Evolutionary conservation across 2,888 invertebrate species (phyloP).

Genomic region (Dicycla oo): DNA sequence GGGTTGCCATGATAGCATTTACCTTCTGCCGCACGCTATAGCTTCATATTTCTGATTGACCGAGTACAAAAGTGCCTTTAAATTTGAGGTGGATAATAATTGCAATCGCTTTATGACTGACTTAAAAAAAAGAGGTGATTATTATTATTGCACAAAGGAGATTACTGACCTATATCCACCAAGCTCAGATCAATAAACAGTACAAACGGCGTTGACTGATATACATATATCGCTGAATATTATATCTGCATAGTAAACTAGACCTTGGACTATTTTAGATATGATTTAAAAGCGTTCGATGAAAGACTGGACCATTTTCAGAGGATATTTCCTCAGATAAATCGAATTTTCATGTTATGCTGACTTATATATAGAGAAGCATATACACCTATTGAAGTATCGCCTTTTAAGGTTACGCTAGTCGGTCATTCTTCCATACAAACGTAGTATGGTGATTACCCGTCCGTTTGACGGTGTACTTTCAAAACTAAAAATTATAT

Average conservation of each 20-base stretch:
- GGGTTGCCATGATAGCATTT: no score
- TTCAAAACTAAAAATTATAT: no score
- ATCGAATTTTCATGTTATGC: neutral
- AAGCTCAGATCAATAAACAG: neutral
- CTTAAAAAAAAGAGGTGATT: no score
- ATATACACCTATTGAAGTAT: slow-evolving; percentile 19
- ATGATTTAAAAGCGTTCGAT: slow-evolving; percentile 46
- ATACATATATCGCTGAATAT: slow-evolving; percentile 8
- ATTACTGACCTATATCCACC: neutral
- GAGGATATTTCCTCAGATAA: slow-evolving; percentile 17
- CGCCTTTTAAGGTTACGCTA: no score
- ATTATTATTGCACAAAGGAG: neutral
- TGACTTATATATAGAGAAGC: slow-evolving; percentile 6
- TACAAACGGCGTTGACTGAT: slow-evolving; percentile 26
- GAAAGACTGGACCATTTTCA: slow-evolving; percentile 32
- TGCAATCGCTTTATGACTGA: no score
- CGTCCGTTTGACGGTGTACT: no score
- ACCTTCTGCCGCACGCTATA: no score
- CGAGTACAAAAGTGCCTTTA: no score
- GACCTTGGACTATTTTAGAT: slow-evolving; percentile 41
- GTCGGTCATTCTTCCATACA: no score
- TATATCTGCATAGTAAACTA: slow-evolving; percentile 33
- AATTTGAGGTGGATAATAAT: no score
- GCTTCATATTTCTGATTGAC: no score
- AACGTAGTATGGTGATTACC: no score